Base-by-base conservation (phyloP, 2,888 invertebrate genomes). In the Apamea epomidion region DNA sequence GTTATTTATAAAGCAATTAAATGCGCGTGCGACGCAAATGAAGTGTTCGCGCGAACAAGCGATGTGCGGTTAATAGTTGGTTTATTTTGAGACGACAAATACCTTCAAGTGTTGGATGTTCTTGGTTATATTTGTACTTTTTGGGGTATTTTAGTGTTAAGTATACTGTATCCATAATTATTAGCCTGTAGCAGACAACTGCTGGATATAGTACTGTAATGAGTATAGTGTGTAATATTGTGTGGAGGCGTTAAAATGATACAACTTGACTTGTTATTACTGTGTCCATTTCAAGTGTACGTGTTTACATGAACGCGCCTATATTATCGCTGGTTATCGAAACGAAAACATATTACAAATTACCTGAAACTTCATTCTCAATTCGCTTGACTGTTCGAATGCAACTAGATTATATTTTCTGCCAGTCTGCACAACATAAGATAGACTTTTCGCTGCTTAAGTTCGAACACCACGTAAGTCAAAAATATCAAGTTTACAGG, bases 1-100 rank as follows among this genome's bases (percentile, higher is more conserved):
- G 74, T 82, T 93, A 93, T 93, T 93, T 92, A 91, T 93, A 93
- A 90, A 93, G 91, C 88, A 93, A 93, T 93, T 93, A 92, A 86
- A 83, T 88, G 84, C 82, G 87, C 82, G 54, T 76, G 86, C 87
- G 90, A 85, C 85, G 83, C 86, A 87, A 86, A 87, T 89, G 87
- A 88, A 90, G 89, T 89, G 88, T 83, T 87, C 77, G 78, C 75
- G 86, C 86, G 82, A 83, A 82, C 88, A 79, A 76, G 83, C 82
- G 83, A 86, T 70, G 84, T 84, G 88, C 84, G 76, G 78, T 86
- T 89, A 89, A 88, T 87, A 84, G 87, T 60, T 54, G 51, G 18
- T 70, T 72, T 89, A 89, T 89, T 89, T 84, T 81, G 45, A 83
- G 87, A 37, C 75, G 75, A 65, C 75, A 64, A 78, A 84, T 84